Evolutionary conservation across 2,113 vertebrate species (phyloP).

Genomic region (Pogonocichla stellata): DNA sequence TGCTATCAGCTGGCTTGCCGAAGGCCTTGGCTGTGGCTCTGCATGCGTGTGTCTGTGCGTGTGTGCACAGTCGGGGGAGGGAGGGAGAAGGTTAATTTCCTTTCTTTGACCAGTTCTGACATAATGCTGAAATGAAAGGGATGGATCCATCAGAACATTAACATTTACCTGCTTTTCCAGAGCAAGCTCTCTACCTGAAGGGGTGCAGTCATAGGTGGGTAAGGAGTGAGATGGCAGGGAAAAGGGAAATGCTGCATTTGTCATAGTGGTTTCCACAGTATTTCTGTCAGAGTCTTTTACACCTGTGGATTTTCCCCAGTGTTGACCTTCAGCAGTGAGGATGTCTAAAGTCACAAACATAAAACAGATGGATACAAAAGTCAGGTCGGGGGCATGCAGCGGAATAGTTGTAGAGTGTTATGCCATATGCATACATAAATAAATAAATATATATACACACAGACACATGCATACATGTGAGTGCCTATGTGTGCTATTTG

Average conservation of each 20-base stretch:
- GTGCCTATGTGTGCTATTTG: not conserved
- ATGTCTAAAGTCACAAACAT: not conserved
- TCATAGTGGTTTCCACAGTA: not conserved
- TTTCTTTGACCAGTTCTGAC: constrained; percentile 50
- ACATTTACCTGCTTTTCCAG: not conserved
- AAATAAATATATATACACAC: rapidly evolving
- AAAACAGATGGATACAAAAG: not conserved
- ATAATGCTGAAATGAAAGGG: not conserved
- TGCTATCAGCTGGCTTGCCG: constrained; percentile 66
- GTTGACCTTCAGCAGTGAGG: not conserved
- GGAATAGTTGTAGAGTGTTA: not conserved
- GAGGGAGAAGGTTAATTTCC: constrained; percentile 40
- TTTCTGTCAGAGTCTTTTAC: not conserved
- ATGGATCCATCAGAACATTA: not conserved
- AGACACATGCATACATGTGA: not conserved
- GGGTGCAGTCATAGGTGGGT: rapidly evolving
- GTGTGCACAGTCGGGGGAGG: not conserved
- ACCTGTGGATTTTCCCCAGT: not conserved
- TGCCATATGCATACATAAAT: rapidly evolving
- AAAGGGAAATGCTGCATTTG: not conserved
- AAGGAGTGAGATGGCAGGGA: not conserved
- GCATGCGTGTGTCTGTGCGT: constrained; percentile 53
- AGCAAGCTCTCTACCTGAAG: not conserved
- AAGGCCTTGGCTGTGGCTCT: constrained; percentile 60
- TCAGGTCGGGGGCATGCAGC: not conserved